Percentiles rank a stretch among this genome's conserved stretches.
These are phyloP conservation scores for Ylistrum balloti DNA, from an alignment of 1,140 invertebrate species.

Conservation along the genomic window DNA sequence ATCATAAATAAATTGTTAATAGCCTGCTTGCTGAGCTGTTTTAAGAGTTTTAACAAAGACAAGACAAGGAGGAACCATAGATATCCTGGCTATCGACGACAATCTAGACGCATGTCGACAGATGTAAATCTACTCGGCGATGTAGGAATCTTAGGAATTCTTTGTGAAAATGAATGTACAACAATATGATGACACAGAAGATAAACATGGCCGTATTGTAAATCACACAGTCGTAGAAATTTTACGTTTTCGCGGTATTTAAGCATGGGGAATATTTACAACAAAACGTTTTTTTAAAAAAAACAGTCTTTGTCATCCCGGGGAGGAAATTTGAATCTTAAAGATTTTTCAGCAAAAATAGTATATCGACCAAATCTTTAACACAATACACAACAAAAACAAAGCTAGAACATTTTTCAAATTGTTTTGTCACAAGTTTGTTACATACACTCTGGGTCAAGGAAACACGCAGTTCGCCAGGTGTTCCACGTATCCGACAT, in stretches of 20 bases:
- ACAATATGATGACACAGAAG: not conserved
- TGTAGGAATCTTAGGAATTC: not conserved
- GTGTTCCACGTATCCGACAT: too few relatives aligned
- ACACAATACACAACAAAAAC: not conserved
- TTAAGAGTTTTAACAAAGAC: not conserved
- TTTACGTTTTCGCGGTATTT: constrained; percentile 3
- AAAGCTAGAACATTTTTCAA: not conserved
- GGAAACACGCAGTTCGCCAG: too few relatives aligned
- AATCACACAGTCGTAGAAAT: not conserved
- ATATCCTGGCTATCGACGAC: not conserved
- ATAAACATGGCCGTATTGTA: not conserved
- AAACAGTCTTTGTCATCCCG: not conserved
- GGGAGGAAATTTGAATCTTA: not conserved
- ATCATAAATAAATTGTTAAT: too few relatives aligned
- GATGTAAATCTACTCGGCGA: not conserved
- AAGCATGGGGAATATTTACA: not conserved
- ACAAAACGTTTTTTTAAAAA: too few relatives aligned
- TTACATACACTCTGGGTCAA: not conserved
- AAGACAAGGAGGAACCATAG: not conserved
- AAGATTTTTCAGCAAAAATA: not conserved
- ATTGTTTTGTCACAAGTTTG: not conserved
- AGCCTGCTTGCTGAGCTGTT: not conserved
- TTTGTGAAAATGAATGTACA: not conserved
- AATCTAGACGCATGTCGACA: not conserved
- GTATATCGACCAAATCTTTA: not conserved